phyloP scores from a whole-genome alignment of 2,888 invertebrate species.

The Rhimphoctona megacephalus region DNA sequence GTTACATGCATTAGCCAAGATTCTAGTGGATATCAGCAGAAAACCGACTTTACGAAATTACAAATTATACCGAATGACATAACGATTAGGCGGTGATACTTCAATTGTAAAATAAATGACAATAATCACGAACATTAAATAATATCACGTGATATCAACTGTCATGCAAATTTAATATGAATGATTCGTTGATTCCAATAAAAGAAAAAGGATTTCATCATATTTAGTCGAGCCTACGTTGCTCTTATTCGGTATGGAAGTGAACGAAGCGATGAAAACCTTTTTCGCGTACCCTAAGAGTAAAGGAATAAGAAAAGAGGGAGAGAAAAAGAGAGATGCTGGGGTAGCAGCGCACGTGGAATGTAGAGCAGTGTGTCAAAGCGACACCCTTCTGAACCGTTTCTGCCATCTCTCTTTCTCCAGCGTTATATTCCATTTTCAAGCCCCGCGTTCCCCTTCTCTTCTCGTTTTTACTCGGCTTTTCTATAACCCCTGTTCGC shows the following conservation, averaged over 20 bases:
- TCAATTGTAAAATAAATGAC: too few relatives aligned
- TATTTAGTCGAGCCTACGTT: slow-evolving; percentile 5
- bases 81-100: too few relatives aligned
- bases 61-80: too few relatives aligned
- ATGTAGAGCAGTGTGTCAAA: slow-evolving; percentile 83
- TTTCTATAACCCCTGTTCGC: slow-evolving; percentile 61
- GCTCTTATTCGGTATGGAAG: slow-evolving; percentile 24
- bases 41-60: too few relatives aligned
- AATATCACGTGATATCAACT: background rate
- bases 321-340: slow-evolving; percentile 22
- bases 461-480: slow-evolving; percentile 1
- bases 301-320: slow-evolving; percentile 19
- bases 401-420: slow-evolving; percentile 56
- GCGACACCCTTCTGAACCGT: slow-evolving; percentile 78
- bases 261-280: slow-evolving; percentile 27
- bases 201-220: slow-evolving; percentile 24
- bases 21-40: too few relatives aligned
- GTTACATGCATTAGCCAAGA: too few relatives aligned
- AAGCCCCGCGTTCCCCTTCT: slow-evolving; percentile 4
- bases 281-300: slow-evolving; percentile 2
- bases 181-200: slow-evolving; percentile 21
- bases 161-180: slow-evolving; percentile 23
- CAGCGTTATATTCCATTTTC: slow-evolving; percentile 26
- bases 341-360: slow-evolving; percentile 68
- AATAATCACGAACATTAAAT: background rate